Evolutionary conservation across 2,888 invertebrate genomes (phyloP).

Genomic region (Cataglyphis cursor): DNA sequence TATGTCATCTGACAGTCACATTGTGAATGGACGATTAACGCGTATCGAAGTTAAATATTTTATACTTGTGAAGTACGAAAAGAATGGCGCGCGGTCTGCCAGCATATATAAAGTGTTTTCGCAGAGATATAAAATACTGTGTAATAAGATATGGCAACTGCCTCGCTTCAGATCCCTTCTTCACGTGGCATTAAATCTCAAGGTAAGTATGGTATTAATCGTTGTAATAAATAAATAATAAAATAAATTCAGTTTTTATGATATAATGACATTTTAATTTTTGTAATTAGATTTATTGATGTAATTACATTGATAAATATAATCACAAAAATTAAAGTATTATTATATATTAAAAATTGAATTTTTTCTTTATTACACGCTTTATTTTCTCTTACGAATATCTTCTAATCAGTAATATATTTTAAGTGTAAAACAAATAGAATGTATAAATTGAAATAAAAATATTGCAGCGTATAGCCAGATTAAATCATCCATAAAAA

Average conservation of each 20-base stretch:
- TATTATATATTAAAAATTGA: background rate
- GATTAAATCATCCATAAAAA: background rate
- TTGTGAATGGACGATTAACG: constrained; percentile 42
- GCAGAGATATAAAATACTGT: constrained; percentile 26
- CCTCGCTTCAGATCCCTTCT: constrained; percentile 15
- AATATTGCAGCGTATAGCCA: background rate
- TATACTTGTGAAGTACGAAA: constrained; percentile 7
- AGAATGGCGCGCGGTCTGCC: background rate
- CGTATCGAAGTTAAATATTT: constrained; percentile 44
- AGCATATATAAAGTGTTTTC: constrained; percentile 6
- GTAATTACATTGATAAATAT: background rate
- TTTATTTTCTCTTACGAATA: background rate
- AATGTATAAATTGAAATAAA: background rate
- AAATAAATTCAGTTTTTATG: no score
- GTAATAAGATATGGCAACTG: constrained; percentile 8
- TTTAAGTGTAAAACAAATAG: background rate
- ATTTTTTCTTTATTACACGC: background rate
- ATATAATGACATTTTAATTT: no score
- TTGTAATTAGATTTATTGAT: no score
- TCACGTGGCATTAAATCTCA: constrained; percentile 39
- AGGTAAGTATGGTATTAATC: constrained; percentile 12
- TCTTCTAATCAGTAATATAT: background rate
- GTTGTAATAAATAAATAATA: background rate
- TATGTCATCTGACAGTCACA: constrained; percentile 42
- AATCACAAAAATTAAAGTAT: background rate